Evolutionary conservation across 2,113 vertebrate species (phyloP), one percentile per base, ranked within the genome.

Genomic region (Arothron firmamentum): DNA sequence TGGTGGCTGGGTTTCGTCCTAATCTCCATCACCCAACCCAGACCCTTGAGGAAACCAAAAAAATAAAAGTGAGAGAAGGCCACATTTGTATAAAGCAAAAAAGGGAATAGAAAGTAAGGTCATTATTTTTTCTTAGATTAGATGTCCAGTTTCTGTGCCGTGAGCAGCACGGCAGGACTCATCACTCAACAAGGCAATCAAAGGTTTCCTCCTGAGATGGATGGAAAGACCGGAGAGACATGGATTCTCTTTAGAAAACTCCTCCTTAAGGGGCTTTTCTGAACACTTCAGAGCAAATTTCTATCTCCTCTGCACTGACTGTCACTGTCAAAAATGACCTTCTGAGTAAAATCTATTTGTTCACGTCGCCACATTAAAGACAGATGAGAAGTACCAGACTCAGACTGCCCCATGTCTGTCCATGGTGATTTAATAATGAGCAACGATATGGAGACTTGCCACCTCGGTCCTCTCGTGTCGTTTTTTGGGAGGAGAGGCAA

Each of bases 121-220:
- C 45, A 52, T 0, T 25, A 49, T 59, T 66, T 58, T 31, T 20
- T 76, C 52, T 23, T 23, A 42, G 34, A 50, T 52, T 51, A 50
- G 6, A 60, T 21, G 28, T n/a, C 17, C 42, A 70, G 58, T 38
- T 59, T 18, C 55, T 1, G 72, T 63, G 43, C n/a, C 42, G 17
- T 3, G 38, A 14, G 3, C n/a, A 56, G 61, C 70, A n/a, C 74
- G 56, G 42, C 64, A 81, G 66, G 60, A 83, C 53, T 67, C 78
- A 57, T 85, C 82, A 79, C 66, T 86, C 80, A 53, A 45, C 68
- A 57, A 51, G 55, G 61, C 59, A 82, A 72, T 75, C 65, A 51
- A 70, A 78, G 66, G 66, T 18, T 67, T 72, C 69, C 59, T 73
- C 66, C 34, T 78, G 75, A 65, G 70, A 43, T 65, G 69, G 67